These are phyloP conservation scores for Eretmocerus hayati DNA, from an alignment of 2,888 invertebrate species.

Conservation along the genomic window DNA sequence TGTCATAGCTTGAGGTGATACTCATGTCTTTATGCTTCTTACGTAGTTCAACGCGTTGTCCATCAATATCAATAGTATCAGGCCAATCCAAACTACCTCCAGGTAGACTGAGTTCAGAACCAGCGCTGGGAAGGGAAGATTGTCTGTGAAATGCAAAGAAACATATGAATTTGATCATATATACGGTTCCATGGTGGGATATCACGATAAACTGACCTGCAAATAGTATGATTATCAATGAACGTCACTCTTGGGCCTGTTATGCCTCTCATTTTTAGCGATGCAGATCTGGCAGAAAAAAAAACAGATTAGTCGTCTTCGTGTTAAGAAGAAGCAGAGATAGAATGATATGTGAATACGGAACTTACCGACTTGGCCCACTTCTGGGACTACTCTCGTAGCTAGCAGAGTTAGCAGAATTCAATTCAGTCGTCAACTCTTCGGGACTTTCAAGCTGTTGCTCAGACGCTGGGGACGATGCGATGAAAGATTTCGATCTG, in stretches of 20 bases:
- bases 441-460: constrained; percentile 51
- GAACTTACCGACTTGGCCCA: constrained; percentile 54
- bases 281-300: constrained; percentile 53
- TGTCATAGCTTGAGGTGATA: constrained; percentile 42
- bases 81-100: constrained; percentile 57
- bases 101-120: constrained; percentile 60
- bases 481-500: constrained; percentile 71
- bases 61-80: constrained; percentile 58
- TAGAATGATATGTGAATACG: background rate
- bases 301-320: background rate
- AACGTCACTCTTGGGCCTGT: constrained; percentile 56
- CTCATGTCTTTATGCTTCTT: constrained; percentile 48
- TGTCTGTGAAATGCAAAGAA: too few relatives aligned
- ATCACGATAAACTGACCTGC: constrained; percentile 46
- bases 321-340: too few relatives aligned
- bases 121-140: constrained; percentile 71
- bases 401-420: constrained; percentile 52
- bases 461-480: constrained; percentile 61
- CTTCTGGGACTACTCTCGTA: constrained; percentile 67
- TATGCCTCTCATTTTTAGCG: constrained; percentile 53
- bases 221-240: constrained; percentile 55
- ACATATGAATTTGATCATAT: too few relatives aligned
- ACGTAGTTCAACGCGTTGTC: constrained; percentile 58
- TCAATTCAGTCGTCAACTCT: constrained; percentile 38
- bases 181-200: too few relatives aligned